Evolutionary conservation across 2,113 vertebrate genomes (phyloP), one percentile per base, ranked within the genome.

Genomic region (Gyps fulvus): DNA sequence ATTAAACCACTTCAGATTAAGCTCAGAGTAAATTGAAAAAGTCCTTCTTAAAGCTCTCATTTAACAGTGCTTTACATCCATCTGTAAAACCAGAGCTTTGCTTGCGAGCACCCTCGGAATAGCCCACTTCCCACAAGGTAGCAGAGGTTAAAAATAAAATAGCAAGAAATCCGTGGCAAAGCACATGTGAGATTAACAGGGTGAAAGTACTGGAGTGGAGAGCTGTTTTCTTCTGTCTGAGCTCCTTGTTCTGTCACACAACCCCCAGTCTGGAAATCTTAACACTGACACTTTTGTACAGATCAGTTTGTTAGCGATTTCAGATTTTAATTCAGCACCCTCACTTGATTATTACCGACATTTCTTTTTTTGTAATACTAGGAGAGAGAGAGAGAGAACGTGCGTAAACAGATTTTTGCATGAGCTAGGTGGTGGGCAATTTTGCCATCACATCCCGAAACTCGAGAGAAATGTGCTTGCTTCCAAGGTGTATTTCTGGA

Each of bases 1-100:
- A 97, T 96, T 97, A 98, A 97, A 94, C 87, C 93, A 91, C 97
- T 98, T 97, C 77, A 93, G 93, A 93, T 97, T 93, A 98, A 97
- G 93, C 94, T 96, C 90, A 93, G 97, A 97, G 95, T 93, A 96
- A 97, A 97, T 90, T 93, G 80, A 95, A 90, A 91, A 97, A 97
- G 97, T 93, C 92, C 69, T 95, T 96, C 89, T 96, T 96, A 94
- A 87, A 94, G 83, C 90, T 96, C 93, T 96, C 94, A 95, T 97
- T 97, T 97, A 96, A 76, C 94, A 93, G 81, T 14, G 82, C 79
- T 97, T 97, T 94, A 26, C 81, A 88, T 97, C 87, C 95, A 78
- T 96, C 95, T 97, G 86, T 94, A 98, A 98, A 98, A 97, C 63
- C 90, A 81, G 82, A 95, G 93, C 91, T 96, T 94, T 95, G 88